Evolutionary conservation across 2,888 invertebrate genomes (phyloP).

Genomic region (Chelonus formosanus): DNA sequence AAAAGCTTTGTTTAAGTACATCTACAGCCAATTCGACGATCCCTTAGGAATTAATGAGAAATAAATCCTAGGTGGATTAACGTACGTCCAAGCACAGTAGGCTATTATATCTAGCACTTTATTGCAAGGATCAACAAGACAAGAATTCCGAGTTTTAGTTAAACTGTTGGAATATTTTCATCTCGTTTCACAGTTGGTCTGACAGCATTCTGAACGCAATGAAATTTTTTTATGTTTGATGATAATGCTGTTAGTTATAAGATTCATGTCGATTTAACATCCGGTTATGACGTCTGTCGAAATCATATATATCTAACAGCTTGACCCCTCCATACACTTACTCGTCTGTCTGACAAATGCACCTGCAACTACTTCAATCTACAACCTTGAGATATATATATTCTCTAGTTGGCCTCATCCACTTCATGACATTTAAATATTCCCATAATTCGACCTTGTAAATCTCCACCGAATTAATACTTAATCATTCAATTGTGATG

Average conservation of each 20-base stretch:
- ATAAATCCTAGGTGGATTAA: conserved; percentile 31
- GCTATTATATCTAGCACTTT: conserved; percentile 12
- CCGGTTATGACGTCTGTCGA: background rate
- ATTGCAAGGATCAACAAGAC: conserved; percentile 9
- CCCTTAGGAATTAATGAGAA: conserved; percentile 13
- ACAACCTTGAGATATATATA: background rate
- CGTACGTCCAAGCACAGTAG: conserved; percentile 1
- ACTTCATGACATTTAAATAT: background rate
- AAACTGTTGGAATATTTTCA: conserved; percentile 8
- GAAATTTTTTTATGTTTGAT: no score
- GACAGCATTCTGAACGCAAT: no score
- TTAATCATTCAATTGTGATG: background rate
- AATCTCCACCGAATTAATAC: background rate
- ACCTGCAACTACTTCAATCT: conserved; percentile 4
- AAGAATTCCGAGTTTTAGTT: background rate
- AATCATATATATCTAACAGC: conserved; percentile 3
- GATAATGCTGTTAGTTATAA: background rate
- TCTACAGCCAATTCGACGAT: no score
- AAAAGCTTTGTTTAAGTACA: no score
- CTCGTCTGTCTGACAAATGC: conserved; percentile 1
- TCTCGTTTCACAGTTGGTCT: background rate
- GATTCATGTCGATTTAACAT: background rate
- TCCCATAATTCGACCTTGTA: background rate
- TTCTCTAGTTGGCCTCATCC: conserved; percentile 1
- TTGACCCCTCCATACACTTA: conserved; percentile 2